Evolutionary conservation across 2,113 vertebrate species (phyloP), one percentile per base, ranked within the genome.

Genomic region (Platycercus adscitus): DNA sequence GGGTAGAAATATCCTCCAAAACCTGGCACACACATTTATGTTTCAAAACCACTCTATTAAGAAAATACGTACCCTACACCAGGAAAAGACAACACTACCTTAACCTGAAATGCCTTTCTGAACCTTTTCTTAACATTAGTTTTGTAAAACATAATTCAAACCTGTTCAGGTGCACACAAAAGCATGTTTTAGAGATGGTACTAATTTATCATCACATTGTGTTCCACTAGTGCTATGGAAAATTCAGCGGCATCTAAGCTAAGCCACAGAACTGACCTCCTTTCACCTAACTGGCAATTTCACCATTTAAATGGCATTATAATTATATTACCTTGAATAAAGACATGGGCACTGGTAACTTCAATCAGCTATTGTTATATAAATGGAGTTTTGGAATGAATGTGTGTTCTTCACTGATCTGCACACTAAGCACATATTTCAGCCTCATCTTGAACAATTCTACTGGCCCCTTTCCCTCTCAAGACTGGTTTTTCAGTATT

Each of bases 11-110:
- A 46, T 1, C 58, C 63, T 37, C n/a, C 17, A 11, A 19, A 39
- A 77, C 53, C 8, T 1, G 21, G 11, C 26, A 11, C 2, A 11
- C 7, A 6, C 17, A 31, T 26, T 29, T 3, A 1, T 2, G 2
- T 39, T 31, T 60, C 64, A 31, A 41, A 60, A 15, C 11, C 43
- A 37, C 68, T 50, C 29, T 12, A 24, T 10, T 10, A 75, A 43
- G 41, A 14, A 13, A 33, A 10, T 2, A 18, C 8, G 13, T 9
- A 26, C 21, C n/a, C 24, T 23, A 44, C 41, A 19, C 5, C n/a
- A 20, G 25, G 15, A 52, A 52, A 35, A 12, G 46, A 43, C 37
- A 75, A 73, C 78, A 49, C 43, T 2, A 9, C 6, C 68, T 14
- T 4, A 6, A 18, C 7, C 11, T 71, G 33, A 75, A 79, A 28